Conservation (phyloP, 1,140 invertebrate species). For the Trissolcus basalis region DNA sequence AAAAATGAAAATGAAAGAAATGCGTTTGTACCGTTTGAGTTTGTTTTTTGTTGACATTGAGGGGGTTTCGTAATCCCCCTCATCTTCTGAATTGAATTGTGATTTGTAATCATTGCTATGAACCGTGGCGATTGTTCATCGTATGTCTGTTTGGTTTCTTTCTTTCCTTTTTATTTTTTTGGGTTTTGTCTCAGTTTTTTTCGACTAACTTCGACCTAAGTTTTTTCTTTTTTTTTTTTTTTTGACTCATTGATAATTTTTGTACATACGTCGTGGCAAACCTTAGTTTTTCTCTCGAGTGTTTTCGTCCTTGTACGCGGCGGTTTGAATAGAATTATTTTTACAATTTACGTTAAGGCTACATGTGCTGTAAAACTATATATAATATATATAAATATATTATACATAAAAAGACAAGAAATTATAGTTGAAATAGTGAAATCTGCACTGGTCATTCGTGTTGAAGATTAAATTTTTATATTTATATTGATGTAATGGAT, state of each 20-base stretch:
- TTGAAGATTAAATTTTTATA: conserved; percentile 58
- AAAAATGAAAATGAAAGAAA: conserved; percentile 27
- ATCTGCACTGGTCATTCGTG: conserved; percentile 52
- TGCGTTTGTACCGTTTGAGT: conserved; percentile 7
- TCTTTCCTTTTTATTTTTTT: too few relatives aligned
- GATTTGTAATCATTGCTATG: too few relatives aligned
- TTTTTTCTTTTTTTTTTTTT: conserved; percentile 4
- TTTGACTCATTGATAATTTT: conserved; percentile 24
- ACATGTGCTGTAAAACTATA: conserved; percentile 56
- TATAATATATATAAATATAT: conserved; percentile 53
- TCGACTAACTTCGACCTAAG: too few relatives aligned
- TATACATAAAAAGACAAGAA: conserved; percentile 25
- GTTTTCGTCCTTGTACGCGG: conserved; percentile 11
- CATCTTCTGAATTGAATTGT: too few relatives aligned
- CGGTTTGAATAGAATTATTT: conserved; percentile 57
- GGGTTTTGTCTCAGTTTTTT: too few relatives aligned
- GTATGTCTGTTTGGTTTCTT: conserved; percentile 1
- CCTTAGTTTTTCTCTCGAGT: conserved; percentile 48
- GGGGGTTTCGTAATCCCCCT: too few relatives aligned
- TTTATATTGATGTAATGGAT: conserved; percentile 50
- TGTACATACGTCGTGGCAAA: conserved; percentile 43
- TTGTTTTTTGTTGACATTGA: conserved; percentile 6
- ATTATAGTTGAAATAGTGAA: conserved; percentile 51
- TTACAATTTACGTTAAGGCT: conserved; percentile 55
- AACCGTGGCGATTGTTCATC: background rate